Base-by-base conservation (phyloP, 1,140 invertebrate species). In the Calephelis virginiensis region DNA sequence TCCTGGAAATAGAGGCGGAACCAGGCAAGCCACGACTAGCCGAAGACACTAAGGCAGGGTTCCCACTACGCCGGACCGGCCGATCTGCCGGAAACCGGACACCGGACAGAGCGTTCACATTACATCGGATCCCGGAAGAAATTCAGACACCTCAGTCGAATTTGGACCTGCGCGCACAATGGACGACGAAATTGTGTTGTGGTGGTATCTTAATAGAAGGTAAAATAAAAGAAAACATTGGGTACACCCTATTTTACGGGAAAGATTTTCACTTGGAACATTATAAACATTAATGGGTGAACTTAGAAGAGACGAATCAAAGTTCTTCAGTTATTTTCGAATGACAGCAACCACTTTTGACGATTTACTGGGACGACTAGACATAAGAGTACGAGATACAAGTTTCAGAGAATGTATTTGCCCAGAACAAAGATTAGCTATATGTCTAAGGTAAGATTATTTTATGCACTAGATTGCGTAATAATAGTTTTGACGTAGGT, bases 301-400 rank as follows among this genome's bases (percentile, higher is more conserved):
- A 43, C 3, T 43, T 7, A 43, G 40, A 43, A 43, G 40, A 8
- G 40, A 43, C 40, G 40, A 9, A 43, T 43, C 40, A 59, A 64
- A 66, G 14, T 63, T 59, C 66, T 72, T 68, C 43, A 67, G 62
- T 17, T 67, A 67, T 14, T 67, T 67, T 62, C 37, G 66, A 50
- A 62, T 67, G 49, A 66, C 66, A 50, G 68, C 63, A 49, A 40
- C 67, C 63, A 70, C 69, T 61, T 70, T 70, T 70, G 69, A 70
- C 56, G 40, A 70, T 45, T 65, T 70, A 67, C 61, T 70, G 14
- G 67, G 64, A 70, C 59, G 40, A 62, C 49, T 70, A 67, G 65
- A 67, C 67, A 67, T 71, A 38, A 71, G 67, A 71, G 67, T 67
- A 50, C 68, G 64, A 59, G 64, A 70, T 64, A 70, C 69, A 67